Percentiles rank a stretch among this genome's conserved stretches.
These are phyloP conservation scores for Clarias gariepinus DNA, from an alignment of 2,113 vertebrate species.

Conservation along the genomic window DNA sequence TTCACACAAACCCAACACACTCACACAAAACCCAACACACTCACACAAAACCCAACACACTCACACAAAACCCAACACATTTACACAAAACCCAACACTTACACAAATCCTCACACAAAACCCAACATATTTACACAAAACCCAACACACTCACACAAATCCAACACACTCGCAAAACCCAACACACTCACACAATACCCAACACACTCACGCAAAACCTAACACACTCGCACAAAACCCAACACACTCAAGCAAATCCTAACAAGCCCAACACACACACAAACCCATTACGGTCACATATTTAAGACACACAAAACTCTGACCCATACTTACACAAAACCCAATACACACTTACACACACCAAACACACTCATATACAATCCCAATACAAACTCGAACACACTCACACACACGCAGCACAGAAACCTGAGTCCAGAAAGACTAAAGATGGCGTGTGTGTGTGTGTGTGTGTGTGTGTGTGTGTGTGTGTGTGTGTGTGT, in stretches of 20 bases:
- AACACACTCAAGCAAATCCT: neutral
- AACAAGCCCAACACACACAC: no score
- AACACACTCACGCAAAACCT: neutral
- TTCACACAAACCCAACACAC: neutral
- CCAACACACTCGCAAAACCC: neutral
- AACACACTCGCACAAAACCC: neutral
- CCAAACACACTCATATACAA: neutral
- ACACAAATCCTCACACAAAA: neutral
- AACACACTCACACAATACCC: neutral
- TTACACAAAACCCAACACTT: neutral
- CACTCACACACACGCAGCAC: neutral
- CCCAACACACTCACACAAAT: no score
- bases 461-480: constrained; percentile 25
- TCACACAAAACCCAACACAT: neutral
- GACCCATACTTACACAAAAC: no score
- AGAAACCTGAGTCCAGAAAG: constrained; percentile 2
- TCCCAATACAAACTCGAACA: neutral
- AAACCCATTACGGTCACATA: no score
- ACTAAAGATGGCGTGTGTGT: constrained; percentile 6
- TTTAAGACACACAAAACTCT: no score
- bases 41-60: neutral
- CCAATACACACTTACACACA: no score
- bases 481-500: constrained; percentile 19
- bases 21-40: neutral
- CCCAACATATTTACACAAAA: neutral